phyloP scores from a whole-genome alignment of 2,113 vertebrate genomes.

The Gila orcuttii region DNA sequence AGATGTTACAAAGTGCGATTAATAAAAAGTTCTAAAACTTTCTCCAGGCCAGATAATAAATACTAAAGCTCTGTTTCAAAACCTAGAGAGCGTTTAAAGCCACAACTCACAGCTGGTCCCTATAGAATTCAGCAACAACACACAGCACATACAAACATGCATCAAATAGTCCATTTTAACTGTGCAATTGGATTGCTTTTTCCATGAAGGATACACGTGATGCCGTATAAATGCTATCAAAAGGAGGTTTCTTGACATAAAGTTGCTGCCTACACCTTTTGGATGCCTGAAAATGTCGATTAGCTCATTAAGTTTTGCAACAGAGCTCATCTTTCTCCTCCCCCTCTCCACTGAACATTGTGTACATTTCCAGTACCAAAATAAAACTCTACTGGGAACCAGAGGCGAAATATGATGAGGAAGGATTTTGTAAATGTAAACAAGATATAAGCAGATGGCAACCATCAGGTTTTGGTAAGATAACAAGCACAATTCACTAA shows the following conservation, averaged over 20 bases:
- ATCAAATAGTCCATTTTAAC: neutral
- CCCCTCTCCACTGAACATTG: neutral
- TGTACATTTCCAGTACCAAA: constrained; percentile 5
- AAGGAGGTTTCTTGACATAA: neutral
- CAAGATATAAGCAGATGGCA: neutral
- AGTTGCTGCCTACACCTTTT: neutral
- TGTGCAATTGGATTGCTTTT: too few species aligned
- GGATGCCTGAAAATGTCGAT: neutral
- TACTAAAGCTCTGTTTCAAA: neutral
- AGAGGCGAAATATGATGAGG: neutral
- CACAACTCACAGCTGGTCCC: neutral
- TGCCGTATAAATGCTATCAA: neutral
- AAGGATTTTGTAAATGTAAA: neutral
- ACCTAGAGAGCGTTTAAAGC: neutral
- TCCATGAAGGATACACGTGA: neutral
- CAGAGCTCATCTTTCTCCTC: neutral
- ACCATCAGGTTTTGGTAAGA: neutral
- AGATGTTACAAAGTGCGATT: too few species aligned
- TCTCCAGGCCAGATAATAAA: neutral
- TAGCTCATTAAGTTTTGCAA: neutral
- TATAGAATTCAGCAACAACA: neutral
- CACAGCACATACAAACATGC: neutral
- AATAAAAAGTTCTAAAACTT: neutral
- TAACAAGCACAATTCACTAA: neutral
- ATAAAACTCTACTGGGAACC: constrained; percentile 18